Percentiles rank a stretch among this genome's conserved stretches.
Conservation (phyloP, 2,797 vertebrate species). For the Todus mexicanus region DNA sequence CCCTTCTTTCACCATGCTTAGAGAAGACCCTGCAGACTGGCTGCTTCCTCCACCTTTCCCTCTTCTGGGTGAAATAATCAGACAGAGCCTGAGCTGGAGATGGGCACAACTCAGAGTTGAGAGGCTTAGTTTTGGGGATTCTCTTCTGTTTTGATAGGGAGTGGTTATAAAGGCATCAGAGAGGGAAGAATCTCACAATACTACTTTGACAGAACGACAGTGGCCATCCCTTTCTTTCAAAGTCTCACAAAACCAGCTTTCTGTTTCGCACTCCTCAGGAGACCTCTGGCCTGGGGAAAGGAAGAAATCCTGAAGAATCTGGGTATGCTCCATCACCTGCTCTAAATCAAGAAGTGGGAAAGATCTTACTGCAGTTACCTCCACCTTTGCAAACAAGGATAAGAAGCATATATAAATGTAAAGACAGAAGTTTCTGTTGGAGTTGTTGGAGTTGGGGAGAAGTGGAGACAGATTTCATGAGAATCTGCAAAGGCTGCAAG, state of each 20-base stretch:
- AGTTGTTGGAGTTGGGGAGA: neutral
- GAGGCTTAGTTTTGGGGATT: neutral
- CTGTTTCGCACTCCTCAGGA: neutral
- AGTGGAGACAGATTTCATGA: neutral
- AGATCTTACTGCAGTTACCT: neutral
- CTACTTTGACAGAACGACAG: neutral
- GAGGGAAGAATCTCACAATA: neutral
- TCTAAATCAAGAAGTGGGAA: neutral
- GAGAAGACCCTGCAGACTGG: neutral
- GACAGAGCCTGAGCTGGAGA: neutral
- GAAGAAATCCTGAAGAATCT: neutral
- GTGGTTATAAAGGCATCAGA: neutral
- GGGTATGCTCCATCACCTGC: neutral
- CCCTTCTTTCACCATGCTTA: neutral
- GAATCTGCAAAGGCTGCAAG: neutral
- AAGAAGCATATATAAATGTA: neutral
- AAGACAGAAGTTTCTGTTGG: neutral
- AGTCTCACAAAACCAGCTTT: neutral
- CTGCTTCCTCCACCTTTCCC: neutral
- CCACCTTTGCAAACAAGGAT: neutral
- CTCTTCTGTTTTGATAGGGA: neutral
- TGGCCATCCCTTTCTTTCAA: neutral
- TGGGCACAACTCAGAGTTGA: neutral
- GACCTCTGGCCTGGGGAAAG: neutral
- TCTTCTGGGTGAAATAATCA: neutral